Conservation (phyloP, 2,113 vertebrate genomes). For the Cyprinodon brontotheroides region DNA sequence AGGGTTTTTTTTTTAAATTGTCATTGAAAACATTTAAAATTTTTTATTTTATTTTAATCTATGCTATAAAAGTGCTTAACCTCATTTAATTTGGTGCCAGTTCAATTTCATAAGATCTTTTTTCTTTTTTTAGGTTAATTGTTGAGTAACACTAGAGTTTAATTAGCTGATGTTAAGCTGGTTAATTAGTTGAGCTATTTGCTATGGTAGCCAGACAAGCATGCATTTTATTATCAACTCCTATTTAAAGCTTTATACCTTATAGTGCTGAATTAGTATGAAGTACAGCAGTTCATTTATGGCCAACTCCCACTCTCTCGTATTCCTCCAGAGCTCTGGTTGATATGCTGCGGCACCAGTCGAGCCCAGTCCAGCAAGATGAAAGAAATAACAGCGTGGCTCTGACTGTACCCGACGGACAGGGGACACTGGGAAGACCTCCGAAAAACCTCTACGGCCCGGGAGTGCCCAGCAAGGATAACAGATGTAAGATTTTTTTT, state of each 20-base stretch:
- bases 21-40: too few species aligned
- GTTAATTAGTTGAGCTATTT: neutral
- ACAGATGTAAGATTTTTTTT: constrained; percentile 82
- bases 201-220: neutral
- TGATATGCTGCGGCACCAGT: constrained; percentile 90
- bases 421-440: constrained; percentile 83
- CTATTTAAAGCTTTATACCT: neutral
- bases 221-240: neutral
- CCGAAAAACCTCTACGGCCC: constrained; percentile 88
- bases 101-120: too few species aligned
- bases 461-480: constrained; percentile 84
- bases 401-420: constrained; percentile 79
- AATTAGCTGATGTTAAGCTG: neutral
- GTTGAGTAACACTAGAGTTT: neutral
- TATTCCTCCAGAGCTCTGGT: constrained; percentile 85
- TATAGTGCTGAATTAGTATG: neutral
- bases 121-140: neutral
- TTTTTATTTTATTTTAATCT: too few species aligned
- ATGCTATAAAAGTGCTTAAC: too few species aligned
- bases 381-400: constrained; percentile 89
- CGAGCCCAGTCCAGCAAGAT: constrained; percentile 83
- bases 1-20: too few species aligned
- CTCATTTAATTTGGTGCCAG: too few species aligned
- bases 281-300: neutral
- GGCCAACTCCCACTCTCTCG: neutral